Evolutionary conservation across 2,797 vertebrate species (phyloP).

Genomic region (Limnodromus scolopaceus): DNA sequence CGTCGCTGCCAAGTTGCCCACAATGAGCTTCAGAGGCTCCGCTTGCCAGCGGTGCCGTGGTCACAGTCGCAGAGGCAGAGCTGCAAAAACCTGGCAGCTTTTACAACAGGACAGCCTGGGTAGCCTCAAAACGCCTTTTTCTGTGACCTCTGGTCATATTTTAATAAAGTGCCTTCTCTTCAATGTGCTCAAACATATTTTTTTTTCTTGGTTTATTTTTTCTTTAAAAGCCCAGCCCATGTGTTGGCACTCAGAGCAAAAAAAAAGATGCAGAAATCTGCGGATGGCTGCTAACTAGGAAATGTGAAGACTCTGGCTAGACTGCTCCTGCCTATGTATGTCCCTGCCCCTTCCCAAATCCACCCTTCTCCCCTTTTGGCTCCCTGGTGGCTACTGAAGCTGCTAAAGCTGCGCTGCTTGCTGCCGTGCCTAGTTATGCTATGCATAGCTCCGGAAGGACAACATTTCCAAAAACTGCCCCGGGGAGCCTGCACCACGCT

Average conservation of each 20-base stretch:
- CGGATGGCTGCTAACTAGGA: rapidly evolving
- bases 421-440: not conserved
- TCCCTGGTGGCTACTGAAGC: not conserved
- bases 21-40: not conserved
- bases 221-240: rapidly evolving
- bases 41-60: not conserved
- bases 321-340: not conserved
- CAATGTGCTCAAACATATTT: rapidly evolving
- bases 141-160: not conserved
- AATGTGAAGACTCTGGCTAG: not conserved
- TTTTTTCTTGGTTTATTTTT: rapidly evolving
- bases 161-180: not conserved
- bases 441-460: not conserved
- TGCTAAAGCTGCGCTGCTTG: not conserved
- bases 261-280: not conserved
- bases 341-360: not conserved
- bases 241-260: not conserved
- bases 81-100: not conserved
- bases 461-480: not conserved
- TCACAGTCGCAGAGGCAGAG: rapidly evolving
- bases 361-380: not conserved
- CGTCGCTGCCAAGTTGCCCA: not conserved
- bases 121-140: not conserved
- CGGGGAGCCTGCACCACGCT: rapidly evolving
- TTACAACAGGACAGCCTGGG: not conserved